Evolutionary conservation across 2,888 invertebrate species (phyloP).

Genomic region (Amphipyra berbera): DNA sequence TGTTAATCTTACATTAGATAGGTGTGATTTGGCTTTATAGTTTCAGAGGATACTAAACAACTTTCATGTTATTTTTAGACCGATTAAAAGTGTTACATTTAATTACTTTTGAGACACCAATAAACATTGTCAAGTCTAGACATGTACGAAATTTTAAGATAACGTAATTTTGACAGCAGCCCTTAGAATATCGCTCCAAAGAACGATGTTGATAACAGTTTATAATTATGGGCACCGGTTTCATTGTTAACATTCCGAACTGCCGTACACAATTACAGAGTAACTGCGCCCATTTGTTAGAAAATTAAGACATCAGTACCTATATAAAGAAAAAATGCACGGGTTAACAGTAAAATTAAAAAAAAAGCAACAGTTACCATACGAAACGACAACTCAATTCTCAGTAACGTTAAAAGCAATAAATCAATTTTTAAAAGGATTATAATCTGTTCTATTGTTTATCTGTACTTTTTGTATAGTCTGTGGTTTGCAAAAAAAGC

Average conservation of each 20-base stretch:
- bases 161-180: no score
- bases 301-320: constrained; percentile 34
- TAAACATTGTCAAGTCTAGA: no score
- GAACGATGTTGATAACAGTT: no score
- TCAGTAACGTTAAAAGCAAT: constrained; percentile 65
- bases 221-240: no score
- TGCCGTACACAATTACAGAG: no score
- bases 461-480: constrained; percentile 62
- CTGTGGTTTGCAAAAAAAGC: constrained; percentile 66
- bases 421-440: constrained; percentile 80
- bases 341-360: constrained; percentile 36
- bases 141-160: no score
- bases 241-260: no score
- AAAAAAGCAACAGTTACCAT: constrained; percentile 30
- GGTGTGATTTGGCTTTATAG: neutral
- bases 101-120: no score
- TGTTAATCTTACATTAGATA: constrained; percentile 51
- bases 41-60: neutral
- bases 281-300: constrained; percentile 13
- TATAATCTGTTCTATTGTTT: constrained; percentile 76
- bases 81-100: neutral
- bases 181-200: no score
- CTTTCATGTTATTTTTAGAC: neutral
- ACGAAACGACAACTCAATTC: constrained; percentile 31
- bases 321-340: constrained; percentile 6